A percentile compares a stretch with the other conserved stretches of the same genome.
These are phyloP conservation scores for Theristus sp. DNA, from an alignment of 2,888 invertebrate species.

Conservation along the genomic window DNA sequence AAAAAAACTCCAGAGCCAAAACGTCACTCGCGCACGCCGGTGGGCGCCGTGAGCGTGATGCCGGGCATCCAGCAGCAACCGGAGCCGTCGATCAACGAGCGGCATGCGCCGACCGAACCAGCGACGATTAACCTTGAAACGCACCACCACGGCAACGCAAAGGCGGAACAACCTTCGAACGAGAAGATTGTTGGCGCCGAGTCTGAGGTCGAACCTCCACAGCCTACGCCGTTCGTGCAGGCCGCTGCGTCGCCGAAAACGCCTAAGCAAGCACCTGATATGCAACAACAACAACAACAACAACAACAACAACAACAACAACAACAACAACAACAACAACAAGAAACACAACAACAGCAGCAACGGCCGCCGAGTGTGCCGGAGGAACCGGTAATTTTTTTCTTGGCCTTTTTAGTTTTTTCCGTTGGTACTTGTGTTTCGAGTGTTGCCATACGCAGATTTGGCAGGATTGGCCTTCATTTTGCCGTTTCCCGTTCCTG, in stretches of 20 bases:
- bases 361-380: no score
- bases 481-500: no score
- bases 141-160: no score
- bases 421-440: no score
- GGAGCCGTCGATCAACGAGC: no score
- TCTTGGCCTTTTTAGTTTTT: background rate
- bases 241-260: background rate
- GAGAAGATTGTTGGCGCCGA: background rate
- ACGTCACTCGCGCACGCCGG: background rate
- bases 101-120: no score
- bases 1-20: background rate
- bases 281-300: background rate
- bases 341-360: no score
- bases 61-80: background rate
- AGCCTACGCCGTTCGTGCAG: background rate
- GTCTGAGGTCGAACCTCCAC: background rate
- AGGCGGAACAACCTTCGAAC: background rate
- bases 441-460: background rate
- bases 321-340: no score
- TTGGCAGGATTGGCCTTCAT: no score
- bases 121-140: no score
- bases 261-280: background rate
- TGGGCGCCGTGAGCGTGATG: constrained; percentile 1
- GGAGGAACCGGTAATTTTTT: background rate
- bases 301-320: background rate